Conservation (phyloP, 1,140 invertebrate species). For the Zaprionus lachaisei region DNA sequence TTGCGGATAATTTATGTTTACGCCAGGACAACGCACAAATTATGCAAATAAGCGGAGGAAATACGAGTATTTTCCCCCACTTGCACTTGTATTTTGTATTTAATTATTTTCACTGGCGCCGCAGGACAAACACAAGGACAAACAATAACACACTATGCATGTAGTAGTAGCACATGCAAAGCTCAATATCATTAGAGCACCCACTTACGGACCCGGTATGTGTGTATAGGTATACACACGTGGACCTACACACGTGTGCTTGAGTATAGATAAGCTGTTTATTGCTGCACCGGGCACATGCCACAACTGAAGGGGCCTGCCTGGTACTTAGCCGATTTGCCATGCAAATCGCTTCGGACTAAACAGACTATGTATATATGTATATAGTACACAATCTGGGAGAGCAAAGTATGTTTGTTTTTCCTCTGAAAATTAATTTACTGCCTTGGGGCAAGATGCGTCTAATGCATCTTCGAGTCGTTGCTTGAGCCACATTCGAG, state of each 20-base stretch:
- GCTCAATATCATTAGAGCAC: slow-evolving; percentile 10
- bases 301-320: slow-evolving; percentile 17
- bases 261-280: slow-evolving; percentile 31
- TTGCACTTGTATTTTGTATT: slow-evolving; percentile 4
- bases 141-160: neutral
- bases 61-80: slow-evolving; percentile 9
- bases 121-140: neutral
- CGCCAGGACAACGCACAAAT: slow-evolving; percentile 20
- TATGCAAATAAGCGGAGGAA: slow-evolving; percentile 56
- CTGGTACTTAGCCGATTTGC: slow-evolving; percentile 5
- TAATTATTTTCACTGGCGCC: slow-evolving; percentile 7
- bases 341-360: neutral
- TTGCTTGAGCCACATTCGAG: slow-evolving; percentile 36
- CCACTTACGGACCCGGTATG: neutral
- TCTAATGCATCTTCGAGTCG: neutral
- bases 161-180: slow-evolving; percentile 10
- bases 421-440: slow-evolving; percentile 41
- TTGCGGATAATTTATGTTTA: slow-evolving; percentile 4
- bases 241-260: slow-evolving; percentile 13
- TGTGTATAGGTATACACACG: neutral
- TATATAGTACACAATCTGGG: neutral
- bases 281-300: slow-evolving; percentile 14
- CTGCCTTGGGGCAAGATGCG: neutral
- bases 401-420: slow-evolving; percentile 7
- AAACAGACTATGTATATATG: slow-evolving; percentile 13